Percentiles rank a stretch among this genome's conserved stretches.
phyloP scores from a whole-genome alignment of 1,140 invertebrate genomes.

The Zaprionus kolodkinae region DNA sequence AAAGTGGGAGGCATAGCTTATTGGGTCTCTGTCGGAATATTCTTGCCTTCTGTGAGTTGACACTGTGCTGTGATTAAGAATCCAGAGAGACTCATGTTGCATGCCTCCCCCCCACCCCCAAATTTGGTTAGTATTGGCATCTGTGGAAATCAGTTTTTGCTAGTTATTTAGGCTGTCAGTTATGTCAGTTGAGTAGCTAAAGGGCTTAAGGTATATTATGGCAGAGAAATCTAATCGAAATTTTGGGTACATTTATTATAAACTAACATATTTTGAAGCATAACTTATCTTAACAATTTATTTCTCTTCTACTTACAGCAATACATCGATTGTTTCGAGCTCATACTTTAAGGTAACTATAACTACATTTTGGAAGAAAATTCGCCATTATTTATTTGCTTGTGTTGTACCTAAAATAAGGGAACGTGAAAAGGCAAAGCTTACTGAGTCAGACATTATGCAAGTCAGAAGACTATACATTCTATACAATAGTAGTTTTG shows the following conservation, averaged over 20 bases:
- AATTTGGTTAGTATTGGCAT: not conserved
- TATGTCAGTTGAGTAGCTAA: not conserved
- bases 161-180: not conserved
- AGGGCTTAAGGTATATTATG: not conserved
- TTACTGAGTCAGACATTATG: too few relatives aligned
- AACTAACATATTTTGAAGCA: not conserved
- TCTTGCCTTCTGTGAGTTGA: conserved; percentile 10
- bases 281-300: not conserved
- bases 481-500: too few relatives aligned
- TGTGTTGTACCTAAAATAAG: too few relatives aligned
- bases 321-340: not conserved
- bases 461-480: too few relatives aligned
- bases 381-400: too few relatives aligned
- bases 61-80: conserved; percentile 32
- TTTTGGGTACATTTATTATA: not conserved
- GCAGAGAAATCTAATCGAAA: not conserved
- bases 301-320: not conserved
- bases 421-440: too few relatives aligned
- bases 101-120: not conserved
- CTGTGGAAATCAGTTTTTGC: not conserved
- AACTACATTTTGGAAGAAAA: too few relatives aligned
- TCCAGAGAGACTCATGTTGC: conserved; percentile 16
- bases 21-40: conserved; percentile 12
- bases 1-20: conserved; percentile 17
- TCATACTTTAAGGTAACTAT: not conserved